These are phyloP conservation scores for Channa argus DNA, from an alignment of 2,113 vertebrate genomes.

Conservation along the genomic window DNA sequence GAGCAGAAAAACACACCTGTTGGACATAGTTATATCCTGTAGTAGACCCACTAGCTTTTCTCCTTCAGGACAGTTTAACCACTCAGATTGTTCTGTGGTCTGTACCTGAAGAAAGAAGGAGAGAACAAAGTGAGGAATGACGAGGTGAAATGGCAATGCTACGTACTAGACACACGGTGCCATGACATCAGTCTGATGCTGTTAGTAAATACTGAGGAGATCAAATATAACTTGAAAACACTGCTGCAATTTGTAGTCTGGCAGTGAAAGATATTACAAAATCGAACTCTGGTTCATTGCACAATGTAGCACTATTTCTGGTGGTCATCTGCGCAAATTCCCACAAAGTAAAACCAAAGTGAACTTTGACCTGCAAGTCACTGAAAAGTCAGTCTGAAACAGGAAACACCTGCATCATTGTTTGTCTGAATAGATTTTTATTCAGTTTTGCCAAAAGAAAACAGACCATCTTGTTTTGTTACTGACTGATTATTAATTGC, in stretches of 20 bases:
- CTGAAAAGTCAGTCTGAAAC: not conserved
- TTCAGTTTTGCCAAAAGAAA: not conserved
- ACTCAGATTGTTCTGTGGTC: constrained; percentile 52
- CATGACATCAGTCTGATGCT: not conserved
- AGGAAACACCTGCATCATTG: not conserved
- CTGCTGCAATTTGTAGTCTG: not conserved
- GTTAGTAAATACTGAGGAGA: not conserved
- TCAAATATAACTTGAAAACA: not conserved
- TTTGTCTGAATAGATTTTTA: not conserved
- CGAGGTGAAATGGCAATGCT: not conserved
- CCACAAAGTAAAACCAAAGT: not conserved
- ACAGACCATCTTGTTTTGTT: no score
- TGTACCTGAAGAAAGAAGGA: constrained; percentile 53
- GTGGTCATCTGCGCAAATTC: no score
- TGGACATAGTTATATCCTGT: constrained; percentile 48
- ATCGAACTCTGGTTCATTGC: not conserved
- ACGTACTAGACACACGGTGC: not conserved
- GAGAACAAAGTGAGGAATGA: not conserved
- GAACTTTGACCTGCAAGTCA: not conserved
- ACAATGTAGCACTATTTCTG: not conserved
- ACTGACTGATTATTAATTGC: no score
- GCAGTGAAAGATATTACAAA: not conserved
- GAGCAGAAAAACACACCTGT: constrained; percentile 52
- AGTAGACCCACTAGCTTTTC: constrained; percentile 42
- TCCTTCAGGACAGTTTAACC: constrained; percentile 64